Conservation (phyloP, 2,888 invertebrate species). For the Nematopogon swammerdamellus region DNA sequence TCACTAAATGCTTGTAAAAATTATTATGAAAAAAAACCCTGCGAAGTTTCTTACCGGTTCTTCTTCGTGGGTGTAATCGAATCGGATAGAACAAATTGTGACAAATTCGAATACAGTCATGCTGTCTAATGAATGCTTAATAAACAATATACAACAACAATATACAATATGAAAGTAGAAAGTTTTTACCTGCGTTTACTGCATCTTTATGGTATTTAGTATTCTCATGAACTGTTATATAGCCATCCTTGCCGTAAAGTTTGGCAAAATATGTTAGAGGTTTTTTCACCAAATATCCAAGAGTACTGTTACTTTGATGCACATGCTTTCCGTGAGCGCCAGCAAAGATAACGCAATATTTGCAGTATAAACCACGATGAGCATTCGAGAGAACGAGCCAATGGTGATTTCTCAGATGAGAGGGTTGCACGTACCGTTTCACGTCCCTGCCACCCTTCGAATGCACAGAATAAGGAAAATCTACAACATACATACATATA, state of each 20-base stretch:
- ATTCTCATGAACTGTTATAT: constrained; percentile 5
- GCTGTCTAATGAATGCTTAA: too few species aligned
- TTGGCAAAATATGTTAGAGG: constrained; percentile 7
- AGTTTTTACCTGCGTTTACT: constrained; percentile 7
- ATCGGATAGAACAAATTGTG: too few species aligned
- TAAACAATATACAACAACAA: too few species aligned
- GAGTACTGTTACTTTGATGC: constrained; percentile 3
- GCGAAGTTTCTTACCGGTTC: too few species aligned
- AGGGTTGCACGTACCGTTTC: constrained; percentile 9
- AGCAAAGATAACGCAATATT: constrained; percentile 9
- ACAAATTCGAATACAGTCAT: too few species aligned
- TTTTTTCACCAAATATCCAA: constrained; percentile 8
- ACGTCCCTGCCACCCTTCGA: too few species aligned
- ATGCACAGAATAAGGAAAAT: too few species aligned
- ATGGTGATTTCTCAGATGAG: constrained; percentile 10
- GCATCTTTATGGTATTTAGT: constrained; percentile 8
- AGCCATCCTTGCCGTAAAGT: constrained; percentile 6
- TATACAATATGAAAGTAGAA: constrained; percentile 6
- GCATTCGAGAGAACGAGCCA: constrained; percentile 11
- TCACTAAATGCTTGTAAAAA: too few species aligned
- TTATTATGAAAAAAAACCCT: too few species aligned
- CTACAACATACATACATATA: too few species aligned
- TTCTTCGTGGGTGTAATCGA: too few species aligned
- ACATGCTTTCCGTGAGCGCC: constrained; percentile 1
- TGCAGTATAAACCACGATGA: constrained; percentile 10